phyloP scores from a whole-genome alignment of 35 echinoderm and acorn worm species.

The Lytechinus variegatus region DNA sequence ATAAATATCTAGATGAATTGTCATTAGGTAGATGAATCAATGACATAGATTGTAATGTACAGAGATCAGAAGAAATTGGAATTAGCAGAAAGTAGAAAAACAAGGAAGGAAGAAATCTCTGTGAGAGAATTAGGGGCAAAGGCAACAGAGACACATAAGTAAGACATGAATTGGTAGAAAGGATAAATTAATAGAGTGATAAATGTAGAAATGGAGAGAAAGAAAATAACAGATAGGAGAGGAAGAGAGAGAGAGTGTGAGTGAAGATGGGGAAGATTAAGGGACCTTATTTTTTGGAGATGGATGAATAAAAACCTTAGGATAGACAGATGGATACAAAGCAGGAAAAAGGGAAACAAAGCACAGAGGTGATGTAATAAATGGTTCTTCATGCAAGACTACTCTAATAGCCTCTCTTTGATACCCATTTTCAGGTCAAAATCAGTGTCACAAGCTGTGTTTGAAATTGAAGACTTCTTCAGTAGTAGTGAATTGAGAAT shows the following conservation, averaged over 20 bases:
- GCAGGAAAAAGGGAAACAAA: neutral
- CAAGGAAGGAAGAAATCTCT: too few relatives aligned
- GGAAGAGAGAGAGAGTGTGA: neutral
- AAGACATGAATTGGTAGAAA: neutral
- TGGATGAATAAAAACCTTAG: neutral
- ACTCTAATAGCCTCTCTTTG: neutral
- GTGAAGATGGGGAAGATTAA: neutral
- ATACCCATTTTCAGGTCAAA: neutral
- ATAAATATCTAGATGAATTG: too few relatives aligned
- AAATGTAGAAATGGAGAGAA: neutral
- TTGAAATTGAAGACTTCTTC: conserved; percentile 12
- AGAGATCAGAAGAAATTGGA: too few relatives aligned
- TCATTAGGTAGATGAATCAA: too few relatives aligned
- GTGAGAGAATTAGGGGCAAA: too few relatives aligned
- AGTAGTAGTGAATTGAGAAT: neutral
- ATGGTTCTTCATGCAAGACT: neutral
- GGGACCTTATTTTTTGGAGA: neutral
- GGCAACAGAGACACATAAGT: too few relatives aligned
- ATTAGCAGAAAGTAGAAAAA: too few relatives aligned
- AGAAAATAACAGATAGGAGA: neutral
- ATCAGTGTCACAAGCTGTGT: neutral
- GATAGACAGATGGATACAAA: neutral
- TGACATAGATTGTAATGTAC: too few relatives aligned
- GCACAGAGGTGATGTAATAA: neutral
- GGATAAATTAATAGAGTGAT: neutral